phyloP scores from a whole-genome alignment of 2,113 vertebrate genomes.

The Channa maculata region DNA sequence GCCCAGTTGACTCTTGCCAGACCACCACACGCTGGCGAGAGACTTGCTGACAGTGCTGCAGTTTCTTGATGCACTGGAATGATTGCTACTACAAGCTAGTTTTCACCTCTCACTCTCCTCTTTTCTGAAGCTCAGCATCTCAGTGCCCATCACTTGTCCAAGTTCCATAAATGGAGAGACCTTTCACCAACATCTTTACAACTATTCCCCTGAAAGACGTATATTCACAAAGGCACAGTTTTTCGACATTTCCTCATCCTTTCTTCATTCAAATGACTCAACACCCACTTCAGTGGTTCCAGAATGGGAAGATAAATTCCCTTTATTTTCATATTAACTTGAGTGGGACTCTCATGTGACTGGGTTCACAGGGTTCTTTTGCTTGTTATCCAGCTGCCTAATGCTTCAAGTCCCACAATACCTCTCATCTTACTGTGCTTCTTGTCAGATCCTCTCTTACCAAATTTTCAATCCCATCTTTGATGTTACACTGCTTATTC shows the following conservation, averaged over 20 bases:
- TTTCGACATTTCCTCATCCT: constrained; percentile 46
- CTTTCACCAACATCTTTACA: constrained; percentile 63
- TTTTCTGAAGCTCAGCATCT: constrained; percentile 43
- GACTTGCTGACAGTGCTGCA: background rate
- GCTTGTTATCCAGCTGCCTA: constrained; percentile 59
- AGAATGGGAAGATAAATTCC: constrained; percentile 35
- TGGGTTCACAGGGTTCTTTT: constrained; percentile 65
- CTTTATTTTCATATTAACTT: constrained; percentile 38
- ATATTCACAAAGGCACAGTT: constrained; percentile 28
- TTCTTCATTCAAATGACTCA: constrained; percentile 51
- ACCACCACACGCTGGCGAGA: constrained; percentile 28
- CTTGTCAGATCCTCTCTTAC: constrained; percentile 22
- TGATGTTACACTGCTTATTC: constrained; percentile 27
- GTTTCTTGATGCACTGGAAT: constrained; percentile 25
- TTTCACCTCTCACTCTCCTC: constrained; percentile 21
- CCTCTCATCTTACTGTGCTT: constrained; percentile 54
- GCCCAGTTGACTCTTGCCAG: constrained; percentile 32
- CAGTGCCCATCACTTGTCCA: constrained; percentile 13
- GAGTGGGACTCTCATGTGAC: constrained; percentile 37
- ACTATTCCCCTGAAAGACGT: background rate
- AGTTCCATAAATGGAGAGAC: constrained; percentile 56
- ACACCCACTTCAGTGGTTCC: constrained; percentile 54
- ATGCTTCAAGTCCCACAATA: constrained; percentile 38
- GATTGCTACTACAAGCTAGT: constrained; percentile 12
- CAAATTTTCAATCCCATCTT: constrained; percentile 17